Evolutionary conservation across 2,113 vertebrate genomes (phyloP).

Genomic region (Uria aalge): DNA sequence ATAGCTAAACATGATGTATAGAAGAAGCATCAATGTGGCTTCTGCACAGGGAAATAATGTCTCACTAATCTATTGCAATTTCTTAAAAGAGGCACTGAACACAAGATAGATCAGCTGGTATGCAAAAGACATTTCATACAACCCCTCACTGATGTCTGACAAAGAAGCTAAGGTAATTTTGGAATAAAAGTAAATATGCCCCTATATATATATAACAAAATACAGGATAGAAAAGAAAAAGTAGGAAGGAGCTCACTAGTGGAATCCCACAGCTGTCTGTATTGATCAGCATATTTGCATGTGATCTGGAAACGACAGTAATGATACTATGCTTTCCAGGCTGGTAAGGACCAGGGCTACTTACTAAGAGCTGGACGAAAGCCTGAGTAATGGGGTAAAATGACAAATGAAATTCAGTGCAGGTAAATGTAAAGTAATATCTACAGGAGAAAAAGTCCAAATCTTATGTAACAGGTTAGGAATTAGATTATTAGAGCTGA

Average conservation of each 20-base stretch:
- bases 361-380: not conserved
- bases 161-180: not conserved
- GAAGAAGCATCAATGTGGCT: not conserved
- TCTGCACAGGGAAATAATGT: not conserved
- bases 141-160: not conserved
- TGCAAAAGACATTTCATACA: not conserved
- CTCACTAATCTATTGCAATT: not conserved
- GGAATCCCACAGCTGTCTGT: not conserved
- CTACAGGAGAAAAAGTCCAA: not conserved
- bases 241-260: not conserved
- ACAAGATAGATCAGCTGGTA: not conserved
- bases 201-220: not conserved
- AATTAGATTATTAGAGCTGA: not conserved
- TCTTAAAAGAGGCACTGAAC: not conserved
- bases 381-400: not conserved
- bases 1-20: not conserved
- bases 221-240: not conserved
- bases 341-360: not conserved
- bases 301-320: not conserved
- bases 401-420: not conserved
- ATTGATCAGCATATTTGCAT: not conserved
- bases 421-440: not conserved
- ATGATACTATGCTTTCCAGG: not conserved
- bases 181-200: not conserved
- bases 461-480: not conserved